Conservation (phyloP, 2,797 vertebrate genomes). For the Tolypeutes matacus region DNA sequence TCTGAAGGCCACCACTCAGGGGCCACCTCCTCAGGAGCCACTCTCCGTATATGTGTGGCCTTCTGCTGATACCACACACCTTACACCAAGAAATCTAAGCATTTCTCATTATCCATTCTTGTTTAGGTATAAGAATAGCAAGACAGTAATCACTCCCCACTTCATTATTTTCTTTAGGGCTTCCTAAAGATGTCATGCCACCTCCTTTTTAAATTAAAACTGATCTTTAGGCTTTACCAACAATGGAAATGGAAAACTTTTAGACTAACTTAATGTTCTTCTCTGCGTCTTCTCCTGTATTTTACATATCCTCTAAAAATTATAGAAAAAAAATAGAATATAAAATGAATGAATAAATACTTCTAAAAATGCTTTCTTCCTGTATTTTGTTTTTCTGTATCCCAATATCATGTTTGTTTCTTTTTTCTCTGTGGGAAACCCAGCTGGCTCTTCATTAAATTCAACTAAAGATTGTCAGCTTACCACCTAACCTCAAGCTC, state of each 20-base stretch:
- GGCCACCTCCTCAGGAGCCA: background rate
- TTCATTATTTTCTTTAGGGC: background rate
- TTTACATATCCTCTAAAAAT: background rate
- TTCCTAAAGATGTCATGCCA: background rate
- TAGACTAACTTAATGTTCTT: background rate
- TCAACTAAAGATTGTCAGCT: too few relatives aligned
- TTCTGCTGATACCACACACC: background rate
- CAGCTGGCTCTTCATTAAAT: too few relatives aligned
- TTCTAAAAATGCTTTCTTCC: background rate
- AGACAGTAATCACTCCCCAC: background rate
- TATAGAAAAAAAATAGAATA: background rate
- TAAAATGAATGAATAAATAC: too few relatives aligned
- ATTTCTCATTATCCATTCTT: background rate
- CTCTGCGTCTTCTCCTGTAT: background rate
- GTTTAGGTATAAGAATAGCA: background rate
- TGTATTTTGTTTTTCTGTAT: background rate
- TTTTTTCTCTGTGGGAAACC: too few relatives aligned
- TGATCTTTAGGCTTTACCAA: background rate
- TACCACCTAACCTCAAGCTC: background rate
- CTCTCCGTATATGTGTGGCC: background rate
- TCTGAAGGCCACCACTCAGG: background rate
- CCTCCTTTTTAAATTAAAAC: background rate
- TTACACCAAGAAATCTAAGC: background rate
- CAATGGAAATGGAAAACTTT: background rate
- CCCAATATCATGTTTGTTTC: too few relatives aligned